Conservation (phyloP, 2,797 vertebrate species). For the Pangasius macronema region DNA sequence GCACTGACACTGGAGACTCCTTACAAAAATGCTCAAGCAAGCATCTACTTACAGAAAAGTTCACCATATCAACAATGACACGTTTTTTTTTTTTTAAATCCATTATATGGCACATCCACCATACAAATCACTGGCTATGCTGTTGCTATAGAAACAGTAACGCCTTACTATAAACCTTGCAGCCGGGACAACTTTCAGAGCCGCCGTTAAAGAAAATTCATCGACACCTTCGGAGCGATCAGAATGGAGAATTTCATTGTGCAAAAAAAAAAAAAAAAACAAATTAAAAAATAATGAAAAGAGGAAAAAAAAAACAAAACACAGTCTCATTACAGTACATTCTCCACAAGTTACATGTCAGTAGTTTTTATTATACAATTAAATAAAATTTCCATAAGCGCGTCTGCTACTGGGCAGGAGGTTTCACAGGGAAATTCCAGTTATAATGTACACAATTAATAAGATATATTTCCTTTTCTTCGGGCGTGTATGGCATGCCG, state of each 20-base stretch:
- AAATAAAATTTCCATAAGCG: neutral
- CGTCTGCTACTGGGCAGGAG: neutral
- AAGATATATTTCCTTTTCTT: neutral
- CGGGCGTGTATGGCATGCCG: slow-evolving; percentile 10
- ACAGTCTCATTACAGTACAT: slow-evolving; percentile 8
- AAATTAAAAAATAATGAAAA: too few relatives aligned
- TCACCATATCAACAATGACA: neutral
- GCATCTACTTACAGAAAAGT: neutral
- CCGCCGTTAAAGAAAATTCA: neutral
- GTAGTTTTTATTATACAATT: neutral
- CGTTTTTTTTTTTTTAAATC: neutral
- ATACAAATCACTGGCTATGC: too few relatives aligned
- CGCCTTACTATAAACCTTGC: neutral
- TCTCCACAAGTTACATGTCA: slow-evolving; percentile 24
- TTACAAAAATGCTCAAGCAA: neutral
- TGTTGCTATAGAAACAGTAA: neutral
- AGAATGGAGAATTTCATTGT: neutral
- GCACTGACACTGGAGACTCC: neutral
- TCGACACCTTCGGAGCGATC: neutral
- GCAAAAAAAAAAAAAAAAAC: neutral
- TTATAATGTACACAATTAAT: slow-evolving; percentile 1
- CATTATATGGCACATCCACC: neutral
- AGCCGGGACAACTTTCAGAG: neutral
- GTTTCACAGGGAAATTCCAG: neutral
- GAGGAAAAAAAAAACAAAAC: neutral